Evolutionary conservation across 1,140 invertebrate species (phyloP).

Genomic region (Oryctes rhinoceros): DNA sequence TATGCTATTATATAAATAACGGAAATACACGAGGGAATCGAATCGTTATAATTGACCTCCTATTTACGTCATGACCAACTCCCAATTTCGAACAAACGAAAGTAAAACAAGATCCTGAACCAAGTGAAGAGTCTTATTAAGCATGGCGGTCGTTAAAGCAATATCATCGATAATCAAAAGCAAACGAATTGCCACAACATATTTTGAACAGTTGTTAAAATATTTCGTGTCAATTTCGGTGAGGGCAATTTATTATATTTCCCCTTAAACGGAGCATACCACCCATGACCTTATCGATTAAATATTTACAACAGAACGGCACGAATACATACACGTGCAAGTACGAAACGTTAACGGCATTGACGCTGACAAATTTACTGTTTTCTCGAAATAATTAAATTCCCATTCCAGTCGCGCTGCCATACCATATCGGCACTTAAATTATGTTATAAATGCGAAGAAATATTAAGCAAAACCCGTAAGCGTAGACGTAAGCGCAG

Average conservation of each 20-base stretch:
- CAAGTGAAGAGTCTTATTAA: too few species aligned
- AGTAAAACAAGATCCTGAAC: too few species aligned
- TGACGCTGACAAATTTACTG: conserved; percentile 29
- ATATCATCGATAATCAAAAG: neutral
- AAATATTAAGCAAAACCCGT: conserved; percentile 32
- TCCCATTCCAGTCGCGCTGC: conserved; percentile 12
- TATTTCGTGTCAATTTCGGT: neutral
- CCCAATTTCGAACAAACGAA: too few species aligned
- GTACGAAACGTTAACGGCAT: neutral
- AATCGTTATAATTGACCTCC: too few species aligned
- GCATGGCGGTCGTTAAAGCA: too few species aligned
- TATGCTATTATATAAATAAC: too few species aligned
- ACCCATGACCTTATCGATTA: conserved; percentile 9
- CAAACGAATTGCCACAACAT: neutral
- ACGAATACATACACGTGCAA: neutral
- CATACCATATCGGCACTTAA: conserved; percentile 27
- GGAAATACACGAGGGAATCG: too few species aligned
- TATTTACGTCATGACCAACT: too few species aligned
- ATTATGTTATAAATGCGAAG: conserved; percentile 35
- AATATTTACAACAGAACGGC: neutral
- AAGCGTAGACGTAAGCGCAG: conserved; percentile 22
- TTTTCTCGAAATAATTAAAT: conserved; percentile 35
- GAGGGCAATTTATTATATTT: conserved; percentile 7
- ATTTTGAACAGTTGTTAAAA: neutral
- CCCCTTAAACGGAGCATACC: neutral